Conservation (phyloP, 1,140 invertebrate genomes). For the Pogonomyrmex californicus region DNA sequence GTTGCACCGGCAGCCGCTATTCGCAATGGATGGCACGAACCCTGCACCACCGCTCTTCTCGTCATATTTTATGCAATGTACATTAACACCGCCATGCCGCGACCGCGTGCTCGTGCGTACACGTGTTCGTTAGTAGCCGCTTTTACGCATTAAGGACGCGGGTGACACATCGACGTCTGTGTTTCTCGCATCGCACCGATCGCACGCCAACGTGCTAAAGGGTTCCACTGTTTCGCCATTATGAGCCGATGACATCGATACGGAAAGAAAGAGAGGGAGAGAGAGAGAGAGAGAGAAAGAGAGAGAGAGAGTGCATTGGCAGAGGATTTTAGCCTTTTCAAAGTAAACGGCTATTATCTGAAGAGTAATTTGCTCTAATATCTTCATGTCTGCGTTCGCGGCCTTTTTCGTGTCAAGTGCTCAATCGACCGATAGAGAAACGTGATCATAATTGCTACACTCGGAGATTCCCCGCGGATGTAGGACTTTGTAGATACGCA, state of each 20-base stretch:
- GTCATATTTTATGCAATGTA: conserved; percentile 73
- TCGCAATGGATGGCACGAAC: conserved; percentile 71
- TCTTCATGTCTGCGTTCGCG: not conserved
- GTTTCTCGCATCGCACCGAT: not conserved
- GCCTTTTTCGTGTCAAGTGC: not conserved
- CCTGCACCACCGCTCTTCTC: conserved; percentile 69
- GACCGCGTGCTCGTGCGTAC: conserved; percentile 43
- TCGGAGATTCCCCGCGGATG: conserved; percentile 8
- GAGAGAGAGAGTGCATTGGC: not conserved
- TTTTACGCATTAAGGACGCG: conserved; percentile 32
- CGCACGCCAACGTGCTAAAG: not conserved
- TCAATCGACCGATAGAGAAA: not conserved
- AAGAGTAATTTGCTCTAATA: not conserved
- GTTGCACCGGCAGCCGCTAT: conserved; percentile 57
- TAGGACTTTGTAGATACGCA: not conserved
- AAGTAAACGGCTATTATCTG: not conserved
- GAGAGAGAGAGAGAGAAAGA: not conserved
- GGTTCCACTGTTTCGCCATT: not conserved
- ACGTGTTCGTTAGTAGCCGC: conserved; percentile 54
- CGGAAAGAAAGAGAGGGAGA: not conserved
- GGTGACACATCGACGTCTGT: not conserved
- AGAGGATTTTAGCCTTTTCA: not conserved
- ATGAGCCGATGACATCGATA: conserved; percentile 11
- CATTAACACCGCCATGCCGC: conserved; percentile 62
- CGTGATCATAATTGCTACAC: not conserved